phyloP scores from a whole-genome alignment of 2,888 invertebrate species.

The Malthinus seriepunctatus region DNA sequence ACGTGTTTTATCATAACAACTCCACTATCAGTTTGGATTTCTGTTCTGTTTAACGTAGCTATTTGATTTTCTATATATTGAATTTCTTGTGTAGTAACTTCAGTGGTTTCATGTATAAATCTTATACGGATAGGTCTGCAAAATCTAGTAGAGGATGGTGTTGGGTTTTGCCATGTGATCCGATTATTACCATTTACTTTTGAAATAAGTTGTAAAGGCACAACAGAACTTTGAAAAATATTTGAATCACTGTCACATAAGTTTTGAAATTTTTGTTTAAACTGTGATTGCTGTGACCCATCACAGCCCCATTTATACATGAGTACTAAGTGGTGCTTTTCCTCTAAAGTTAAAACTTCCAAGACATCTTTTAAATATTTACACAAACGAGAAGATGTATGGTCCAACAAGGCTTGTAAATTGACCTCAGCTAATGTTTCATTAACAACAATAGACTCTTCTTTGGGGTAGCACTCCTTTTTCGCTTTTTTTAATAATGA shows the following conservation, averaged over 20 bases:
- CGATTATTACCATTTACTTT: slow-evolving; percentile 24
- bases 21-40: background rate
- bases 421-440: slow-evolving; percentile 14
- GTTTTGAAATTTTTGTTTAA: slow-evolving; percentile 37
- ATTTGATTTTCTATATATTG: slow-evolving; percentile 15
- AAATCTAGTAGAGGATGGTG: slow-evolving; percentile 38
- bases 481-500: slow-evolving; percentile 9
- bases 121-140: slow-evolving; percentile 35
- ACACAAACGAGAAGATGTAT: slow-evolving; percentile 23
- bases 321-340: slow-evolving; percentile 18
- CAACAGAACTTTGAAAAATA: slow-evolving; percentile 37
- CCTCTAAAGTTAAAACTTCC: slow-evolving; percentile 18
- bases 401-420: slow-evolving; percentile 15
- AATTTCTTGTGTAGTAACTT: slow-evolving; percentile 31
- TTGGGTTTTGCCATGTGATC: slow-evolving; percentile 40
- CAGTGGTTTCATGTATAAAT: slow-evolving; percentile 31
- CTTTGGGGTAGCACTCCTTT: slow-evolving; percentile 9
- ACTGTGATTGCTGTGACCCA: slow-evolving; percentile 36
- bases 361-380: slow-evolving; percentile 26
- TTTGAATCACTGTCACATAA: slow-evolving; percentile 29
- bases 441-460: slow-evolving; percentile 7
- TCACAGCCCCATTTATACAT: slow-evolving; percentile 37
- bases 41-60: slow-evolving; percentile 11
- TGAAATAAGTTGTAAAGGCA: slow-evolving; percentile 11
- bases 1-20: slow-evolving; percentile 28